Conservation (phyloP, 2,888 invertebrate genomes). For the Elegia similella region DNA sequence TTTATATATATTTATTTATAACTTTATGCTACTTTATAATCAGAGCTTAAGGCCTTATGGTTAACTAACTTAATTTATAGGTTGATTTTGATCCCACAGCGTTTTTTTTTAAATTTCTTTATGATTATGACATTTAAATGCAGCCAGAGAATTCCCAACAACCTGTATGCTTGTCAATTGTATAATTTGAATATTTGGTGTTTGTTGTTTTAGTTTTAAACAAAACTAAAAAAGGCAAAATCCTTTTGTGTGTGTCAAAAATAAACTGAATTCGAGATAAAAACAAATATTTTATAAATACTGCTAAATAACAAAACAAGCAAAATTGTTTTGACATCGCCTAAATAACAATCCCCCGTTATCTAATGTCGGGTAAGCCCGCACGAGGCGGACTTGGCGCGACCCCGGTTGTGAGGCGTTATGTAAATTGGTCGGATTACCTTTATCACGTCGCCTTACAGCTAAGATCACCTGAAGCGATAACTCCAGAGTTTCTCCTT, state of each 20-base stretch:
- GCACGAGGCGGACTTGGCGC: not conserved
- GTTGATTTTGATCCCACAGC: too few species aligned
- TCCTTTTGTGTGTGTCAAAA: not conserved
- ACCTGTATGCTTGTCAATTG: too few species aligned
- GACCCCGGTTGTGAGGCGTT: conserved; percentile 31
- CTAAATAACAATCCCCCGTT: conserved; percentile 7
- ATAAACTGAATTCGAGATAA: not conserved
- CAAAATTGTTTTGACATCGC: not conserved
- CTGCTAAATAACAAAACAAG: not conserved
- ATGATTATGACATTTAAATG: too few species aligned
- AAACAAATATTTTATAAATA: not conserved
- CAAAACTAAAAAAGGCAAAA: too few species aligned
- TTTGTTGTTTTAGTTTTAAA: too few species aligned
- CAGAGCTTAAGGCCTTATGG: too few species aligned
- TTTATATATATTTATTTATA: too few species aligned
- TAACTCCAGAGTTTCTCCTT: conserved; percentile 35
- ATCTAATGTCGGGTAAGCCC: conserved; percentile 2
- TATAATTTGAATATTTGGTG: too few species aligned
- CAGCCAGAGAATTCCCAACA: too few species aligned
- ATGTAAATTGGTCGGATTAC: conserved; percentile 60
- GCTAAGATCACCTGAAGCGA: conserved; percentile 36
- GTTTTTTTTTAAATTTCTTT: too few species aligned
- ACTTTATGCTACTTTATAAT: too few species aligned
- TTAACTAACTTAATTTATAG: too few species aligned
- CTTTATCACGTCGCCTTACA: conserved; percentile 42